Evolutionary conservation across 1,140 invertebrate species (phyloP).

Genomic region (Heterodera schachtii): DNA sequence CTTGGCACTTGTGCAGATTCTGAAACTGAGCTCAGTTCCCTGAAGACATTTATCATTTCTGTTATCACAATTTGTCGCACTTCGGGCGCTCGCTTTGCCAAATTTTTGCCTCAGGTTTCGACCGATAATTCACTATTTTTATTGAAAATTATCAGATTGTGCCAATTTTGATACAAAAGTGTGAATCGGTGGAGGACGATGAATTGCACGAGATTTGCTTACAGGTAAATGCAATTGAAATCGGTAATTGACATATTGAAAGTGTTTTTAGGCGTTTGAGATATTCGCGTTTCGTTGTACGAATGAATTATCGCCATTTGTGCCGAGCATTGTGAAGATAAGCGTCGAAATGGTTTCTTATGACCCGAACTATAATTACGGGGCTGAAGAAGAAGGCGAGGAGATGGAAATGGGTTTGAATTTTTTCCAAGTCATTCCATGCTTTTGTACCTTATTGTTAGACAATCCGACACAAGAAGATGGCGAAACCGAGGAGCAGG

Average conservation of each 20-base stretch:
- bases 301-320: slow-evolving; percentile 36
- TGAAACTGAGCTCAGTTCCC: slow-evolving; percentile 36
- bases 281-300: slow-evolving; percentile 50
- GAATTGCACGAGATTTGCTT: slow-evolving; percentile 57
- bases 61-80: slow-evolving; percentile 37
- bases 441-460: not conserved
- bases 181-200: slow-evolving; percentile 53
- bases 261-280: slow-evolving; percentile 52
- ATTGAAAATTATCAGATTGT: slow-evolving; percentile 32
- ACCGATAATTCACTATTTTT: not conserved
- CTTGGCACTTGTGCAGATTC: slow-evolving; percentile 47
- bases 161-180: slow-evolving; percentile 35
- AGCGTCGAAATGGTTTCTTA: slow-evolving; percentile 43
- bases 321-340: slow-evolving; percentile 33
- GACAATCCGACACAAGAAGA: slow-evolving; percentile 70
- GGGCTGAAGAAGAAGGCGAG: slow-evolving; percentile 48
- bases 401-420: slow-evolving; percentile 53
- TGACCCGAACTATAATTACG: slow-evolving; percentile 65
- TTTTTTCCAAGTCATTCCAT: not conserved
- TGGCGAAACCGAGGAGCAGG: slow-evolving; percentile 65
- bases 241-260: slow-evolving; percentile 3
- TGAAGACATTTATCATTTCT: slow-evolving; percentile 39
- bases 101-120: slow-evolving; percentile 37
- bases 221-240: slow-evolving; percentile 35
- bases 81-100: slow-evolving; percentile 36